Evolutionary conservation across 2,113 vertebrate species (phyloP), one percentile per base, ranked within the genome.

Genomic region (Pan paniscus): DNA sequence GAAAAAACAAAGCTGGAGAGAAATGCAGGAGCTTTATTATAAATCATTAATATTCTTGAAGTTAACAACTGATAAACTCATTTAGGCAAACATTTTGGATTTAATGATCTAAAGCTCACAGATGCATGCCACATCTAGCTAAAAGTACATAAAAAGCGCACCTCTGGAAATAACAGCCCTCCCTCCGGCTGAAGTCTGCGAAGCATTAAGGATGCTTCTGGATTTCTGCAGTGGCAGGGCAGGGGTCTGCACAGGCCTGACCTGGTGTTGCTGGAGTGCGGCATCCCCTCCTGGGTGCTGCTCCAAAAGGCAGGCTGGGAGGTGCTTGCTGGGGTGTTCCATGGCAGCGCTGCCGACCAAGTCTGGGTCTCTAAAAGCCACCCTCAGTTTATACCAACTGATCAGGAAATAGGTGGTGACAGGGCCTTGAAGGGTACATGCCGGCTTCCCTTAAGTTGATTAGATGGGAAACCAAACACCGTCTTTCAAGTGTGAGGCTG

Each of bases 1-100:
- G 76, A 30, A 55, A 79, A 70, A 46, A 80, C 85, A 67, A 43
- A 38, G 67, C 18, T 3, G 35, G 89, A 84, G 59, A 93, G 75
- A 94, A 64, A 96, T 75, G 80, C 79, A 55, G 70, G 55, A 20
- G n/a, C 46, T 97, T 97, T 95, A 96, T 96, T 94, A 43, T 16
- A 14, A 70, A 90, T 73, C 76, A 17, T 55, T 13, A 59, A 82
- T 64, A 32, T 57, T 87, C 72, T 97, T 22, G 48, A 79, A 20
- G n/a, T n/a, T 43, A 50, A 84, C 12, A 46, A 78, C 12, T 30
- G 67, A 59, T 43, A 43, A 67, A 59, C 4, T 50, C 68, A 55
- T 43, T 57, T 35, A 17, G 76, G 55, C 55, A 40, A 73, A 70
- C 13, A 27, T 6, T 72, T 30, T n/a, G 38, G 68, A 14, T 38